Percentiles rank a stretch among this genome's conserved stretches.
phyloP scores from a whole-genome alignment of 64 coral and sea anemone species.

The Montipora efflorescens region DNA sequence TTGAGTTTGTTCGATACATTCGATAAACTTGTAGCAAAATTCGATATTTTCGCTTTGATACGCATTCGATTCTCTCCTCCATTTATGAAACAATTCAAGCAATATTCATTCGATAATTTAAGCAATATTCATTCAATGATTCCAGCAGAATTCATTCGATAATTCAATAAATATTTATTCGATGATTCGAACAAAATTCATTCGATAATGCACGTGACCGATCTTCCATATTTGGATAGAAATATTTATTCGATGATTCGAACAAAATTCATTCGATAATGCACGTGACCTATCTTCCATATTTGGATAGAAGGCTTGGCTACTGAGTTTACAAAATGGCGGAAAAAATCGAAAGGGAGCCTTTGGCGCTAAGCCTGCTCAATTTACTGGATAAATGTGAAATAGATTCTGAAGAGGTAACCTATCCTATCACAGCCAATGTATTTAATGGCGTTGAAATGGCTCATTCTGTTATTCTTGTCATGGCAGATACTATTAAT shows the following conservation, averaged over 20 bases:
- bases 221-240: neutral
- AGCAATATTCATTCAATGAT: neutral
- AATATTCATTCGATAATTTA: neutral
- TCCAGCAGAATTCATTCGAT: neutral
- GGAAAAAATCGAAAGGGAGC: too few relatives aligned
- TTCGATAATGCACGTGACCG: neutral
- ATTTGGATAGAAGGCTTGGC: too few relatives aligned
- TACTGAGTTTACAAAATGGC: too few relatives aligned
- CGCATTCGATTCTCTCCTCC: neutral
- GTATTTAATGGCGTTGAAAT: too few relatives aligned
- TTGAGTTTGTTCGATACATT: too few relatives aligned
- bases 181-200: neutral
- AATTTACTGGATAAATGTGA: too few relatives aligned
- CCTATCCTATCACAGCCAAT: too few relatives aligned
- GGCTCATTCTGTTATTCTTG: too few relatives aligned
- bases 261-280: neutral
- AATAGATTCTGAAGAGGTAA: too few relatives aligned
- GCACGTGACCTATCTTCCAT: neutral
- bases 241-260: neutral
- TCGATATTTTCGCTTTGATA: neutral
- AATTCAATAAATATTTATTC: neutral
- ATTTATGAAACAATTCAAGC: neutral
- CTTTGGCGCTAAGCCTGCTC: too few relatives aligned
- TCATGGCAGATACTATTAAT: too few relatives aligned
- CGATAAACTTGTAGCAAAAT: too few relatives aligned